Percentiles rank a stretch among this genome's conserved stretches.
Conservation (phyloP, 2,888 invertebrate species). For the Drepanosiphum platanoidis region DNA sequence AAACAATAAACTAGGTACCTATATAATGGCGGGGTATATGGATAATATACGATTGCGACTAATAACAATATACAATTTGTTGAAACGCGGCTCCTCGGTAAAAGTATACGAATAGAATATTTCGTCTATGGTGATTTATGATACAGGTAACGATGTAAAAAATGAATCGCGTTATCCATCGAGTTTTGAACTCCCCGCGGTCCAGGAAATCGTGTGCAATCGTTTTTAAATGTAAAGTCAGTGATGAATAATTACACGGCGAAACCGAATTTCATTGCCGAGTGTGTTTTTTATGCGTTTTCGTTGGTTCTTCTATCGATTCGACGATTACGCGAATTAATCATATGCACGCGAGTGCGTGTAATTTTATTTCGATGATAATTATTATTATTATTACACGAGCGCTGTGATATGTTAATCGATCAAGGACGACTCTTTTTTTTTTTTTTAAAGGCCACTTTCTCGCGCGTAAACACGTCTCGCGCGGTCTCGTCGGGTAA, state of each 20-base stretch:
- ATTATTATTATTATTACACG: conserved; percentile 4
- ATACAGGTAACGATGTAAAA: too few species aligned
- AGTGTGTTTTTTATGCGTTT: not conserved
- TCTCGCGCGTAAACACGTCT: not conserved
- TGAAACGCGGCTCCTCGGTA: too few species aligned
- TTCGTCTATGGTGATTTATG: too few species aligned
- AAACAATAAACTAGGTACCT: too few species aligned
- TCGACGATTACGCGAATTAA: not conserved
- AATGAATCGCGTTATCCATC: too few species aligned
- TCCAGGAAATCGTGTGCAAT: not conserved
- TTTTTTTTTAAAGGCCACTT: conserved; percentile 29
- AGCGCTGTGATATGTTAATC: not conserved
- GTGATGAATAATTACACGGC: not conserved
- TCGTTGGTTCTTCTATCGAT: not conserved
- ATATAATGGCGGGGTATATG: too few species aligned
- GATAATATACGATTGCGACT: too few species aligned
- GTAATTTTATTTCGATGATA: conserved; percentile 1
- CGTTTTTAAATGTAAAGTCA: not conserved
- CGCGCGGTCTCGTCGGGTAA: not conserved
- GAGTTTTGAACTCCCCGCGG: not conserved
- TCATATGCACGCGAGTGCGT: not conserved
- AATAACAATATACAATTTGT: too few species aligned
- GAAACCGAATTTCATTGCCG: not conserved
- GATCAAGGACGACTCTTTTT: conserved; percentile 32
- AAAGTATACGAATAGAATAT: too few species aligned